A percentile compares a stretch with the other conserved stretches of the same genome.
Conservation (phyloP, 2,888 invertebrate species). For the Clivina fossor region DNA sequence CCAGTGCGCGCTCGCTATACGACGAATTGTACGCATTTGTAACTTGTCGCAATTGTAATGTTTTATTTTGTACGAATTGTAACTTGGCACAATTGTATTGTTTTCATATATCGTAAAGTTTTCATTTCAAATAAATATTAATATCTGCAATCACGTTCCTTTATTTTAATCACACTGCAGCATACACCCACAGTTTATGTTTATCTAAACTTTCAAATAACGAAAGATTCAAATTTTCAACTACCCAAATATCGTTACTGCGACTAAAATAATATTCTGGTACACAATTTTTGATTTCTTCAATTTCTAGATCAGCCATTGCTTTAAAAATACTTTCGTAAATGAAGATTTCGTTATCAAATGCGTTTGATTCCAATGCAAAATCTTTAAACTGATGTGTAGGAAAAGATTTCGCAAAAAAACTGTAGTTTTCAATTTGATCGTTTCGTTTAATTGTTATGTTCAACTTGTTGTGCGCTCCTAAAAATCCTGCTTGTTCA, state of each 20-base stretch:
- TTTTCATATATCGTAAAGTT: too few relatives aligned
- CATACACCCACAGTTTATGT: constrained; percentile 35
- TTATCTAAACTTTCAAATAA: constrained; percentile 43
- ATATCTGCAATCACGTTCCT: too few relatives aligned
- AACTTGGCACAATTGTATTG: too few relatives aligned
- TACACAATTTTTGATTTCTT: constrained; percentile 44
- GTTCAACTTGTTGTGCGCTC: constrained; percentile 45
- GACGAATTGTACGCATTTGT: too few relatives aligned
- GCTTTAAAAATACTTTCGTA: constrained; percentile 53
- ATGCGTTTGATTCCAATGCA: constrained; percentile 53
- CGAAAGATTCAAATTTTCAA: constrained; percentile 48
- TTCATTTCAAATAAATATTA: too few relatives aligned
- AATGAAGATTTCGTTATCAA: constrained; percentile 55
- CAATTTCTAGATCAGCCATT: constrained; percentile 46
- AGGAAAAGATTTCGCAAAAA: constrained; percentile 65
- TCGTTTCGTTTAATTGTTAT: constrained; percentile 41
- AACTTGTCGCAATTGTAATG: too few relatives aligned
- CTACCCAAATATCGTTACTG: constrained; percentile 45
- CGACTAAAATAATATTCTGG: constrained; percentile 48
- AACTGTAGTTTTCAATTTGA: constrained; percentile 45
- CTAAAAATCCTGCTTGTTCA: constrained; percentile 43
- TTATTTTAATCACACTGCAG: too few relatives aligned
- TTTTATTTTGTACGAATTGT: too few relatives aligned
- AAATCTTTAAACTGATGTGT: constrained; percentile 55
- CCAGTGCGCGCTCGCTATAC: too few relatives aligned